These are phyloP conservation scores for Tridacna crocea DNA, from an alignment of 2,888 invertebrate genomes.

Conservation along the genomic window DNA sequence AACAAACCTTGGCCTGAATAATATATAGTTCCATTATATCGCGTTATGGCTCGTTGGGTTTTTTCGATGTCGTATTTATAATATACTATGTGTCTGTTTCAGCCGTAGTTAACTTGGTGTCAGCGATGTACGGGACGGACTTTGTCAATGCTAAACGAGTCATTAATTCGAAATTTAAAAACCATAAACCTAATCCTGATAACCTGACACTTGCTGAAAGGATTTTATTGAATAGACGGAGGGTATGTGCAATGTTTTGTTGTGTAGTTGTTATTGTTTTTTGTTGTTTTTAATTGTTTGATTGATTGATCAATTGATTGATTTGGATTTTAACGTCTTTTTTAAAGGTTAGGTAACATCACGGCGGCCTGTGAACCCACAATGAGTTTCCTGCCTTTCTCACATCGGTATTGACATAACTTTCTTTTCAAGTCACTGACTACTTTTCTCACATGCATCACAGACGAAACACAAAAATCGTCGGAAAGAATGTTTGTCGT, in stretches of 20 bases:
- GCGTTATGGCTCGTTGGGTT: not conserved
- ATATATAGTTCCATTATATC: not conserved
- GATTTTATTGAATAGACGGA: conserved; percentile 55
- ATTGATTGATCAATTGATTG: too few relatives aligned
- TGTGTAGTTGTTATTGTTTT: too few relatives aligned
- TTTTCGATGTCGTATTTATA: not conserved
- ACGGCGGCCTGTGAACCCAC: too few relatives aligned
- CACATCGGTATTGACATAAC: too few relatives aligned
- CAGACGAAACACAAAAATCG: too few relatives aligned
- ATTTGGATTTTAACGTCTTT: too few relatives aligned
- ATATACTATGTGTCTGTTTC: not conserved
- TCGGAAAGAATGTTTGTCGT: too few relatives aligned
- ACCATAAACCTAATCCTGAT: conserved; percentile 57
- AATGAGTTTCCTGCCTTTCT: too few relatives aligned
- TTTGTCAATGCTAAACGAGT: conserved; percentile 63
- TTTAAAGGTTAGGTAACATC: too few relatives aligned
- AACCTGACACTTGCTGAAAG: conserved; percentile 68
- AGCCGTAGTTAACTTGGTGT: conserved; percentile 12
- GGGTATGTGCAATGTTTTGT: conserved; percentile 28
- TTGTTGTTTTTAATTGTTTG: too few relatives aligned
- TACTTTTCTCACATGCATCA: too few relatives aligned
- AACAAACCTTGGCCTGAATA: not conserved
- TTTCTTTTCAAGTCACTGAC: too few relatives aligned
- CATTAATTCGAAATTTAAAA: conserved; percentile 60
- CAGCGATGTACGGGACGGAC: conserved; percentile 58